These are phyloP conservation scores for Mus caroli DNA, from an alignment of 2,797 vertebrate genomes.

Conservation along the genomic window DNA sequence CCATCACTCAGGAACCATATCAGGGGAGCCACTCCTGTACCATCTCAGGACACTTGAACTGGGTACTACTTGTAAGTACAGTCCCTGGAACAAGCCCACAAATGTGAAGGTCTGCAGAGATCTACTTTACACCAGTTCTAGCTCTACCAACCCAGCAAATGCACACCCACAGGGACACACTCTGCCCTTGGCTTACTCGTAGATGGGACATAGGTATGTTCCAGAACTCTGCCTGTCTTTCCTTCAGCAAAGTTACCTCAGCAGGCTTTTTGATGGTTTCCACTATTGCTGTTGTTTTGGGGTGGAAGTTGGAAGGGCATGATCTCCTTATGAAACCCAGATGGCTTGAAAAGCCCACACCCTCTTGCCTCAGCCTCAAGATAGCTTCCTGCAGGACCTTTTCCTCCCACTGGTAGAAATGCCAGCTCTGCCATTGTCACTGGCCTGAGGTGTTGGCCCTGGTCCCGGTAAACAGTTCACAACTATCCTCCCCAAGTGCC, in stretches of 20 bases:
- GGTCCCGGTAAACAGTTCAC: not conserved
- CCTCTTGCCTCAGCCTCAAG: not conserved
- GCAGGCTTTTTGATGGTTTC: not conserved
- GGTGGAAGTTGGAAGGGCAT: not conserved
- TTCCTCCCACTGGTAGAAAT: not conserved
- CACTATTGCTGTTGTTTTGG: not conserved
- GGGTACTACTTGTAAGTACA: not conserved
- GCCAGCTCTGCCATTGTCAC: not conserved
- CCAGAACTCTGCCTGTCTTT: not conserved
- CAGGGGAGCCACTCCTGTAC: not conserved
- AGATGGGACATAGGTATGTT: fast-evolving
- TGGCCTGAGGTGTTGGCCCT: too few relatives aligned
- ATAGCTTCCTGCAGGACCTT: not conserved
- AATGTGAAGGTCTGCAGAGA: not conserved
- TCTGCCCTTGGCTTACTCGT: not conserved
- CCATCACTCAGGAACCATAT: too few relatives aligned
- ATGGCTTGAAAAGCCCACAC: not conserved
- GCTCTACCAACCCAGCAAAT: too few relatives aligned
- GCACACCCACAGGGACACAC: not conserved
- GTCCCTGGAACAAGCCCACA: not conserved
- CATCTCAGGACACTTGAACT: not conserved
- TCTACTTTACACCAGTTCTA: not conserved
- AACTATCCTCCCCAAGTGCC: too few relatives aligned
- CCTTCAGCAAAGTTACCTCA: not conserved
- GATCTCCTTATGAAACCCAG: too few relatives aligned